phyloP scores from a whole-genome alignment of 2,797 vertebrate genomes.

The Sciurus vulgaris region DNA sequence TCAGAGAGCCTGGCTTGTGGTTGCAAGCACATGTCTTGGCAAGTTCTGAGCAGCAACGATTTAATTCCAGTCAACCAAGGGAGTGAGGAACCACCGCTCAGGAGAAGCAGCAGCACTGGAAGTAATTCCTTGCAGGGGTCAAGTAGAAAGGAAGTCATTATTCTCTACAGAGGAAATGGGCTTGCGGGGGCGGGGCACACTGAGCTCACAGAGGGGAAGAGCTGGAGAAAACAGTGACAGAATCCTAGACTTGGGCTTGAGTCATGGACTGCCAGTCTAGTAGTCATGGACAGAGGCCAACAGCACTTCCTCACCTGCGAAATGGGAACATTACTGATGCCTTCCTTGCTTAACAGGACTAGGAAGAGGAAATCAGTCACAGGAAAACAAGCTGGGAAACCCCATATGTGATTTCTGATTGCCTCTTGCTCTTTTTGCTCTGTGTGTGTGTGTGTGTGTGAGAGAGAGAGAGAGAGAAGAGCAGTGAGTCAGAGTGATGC shows the following conservation, averaged over 20 bases:
- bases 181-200: no score
- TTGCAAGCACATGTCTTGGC: constrained; percentile 85
- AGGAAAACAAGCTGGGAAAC: neutral
- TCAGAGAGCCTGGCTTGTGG: constrained; percentile 79
- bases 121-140: constrained; percentile 80
- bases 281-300: no score
- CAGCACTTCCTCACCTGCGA: neutral
- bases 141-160: neutral
- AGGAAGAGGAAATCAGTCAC: neutral
- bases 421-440: neutral
- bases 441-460: no score
- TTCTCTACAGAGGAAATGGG: neutral
- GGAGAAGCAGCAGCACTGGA: neutral
- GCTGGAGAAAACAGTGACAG: neutral
- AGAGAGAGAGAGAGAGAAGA: neutral
- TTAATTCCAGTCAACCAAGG: constrained; percentile 19
- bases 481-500: neutral
- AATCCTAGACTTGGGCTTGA: neutral
- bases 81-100: neutral
- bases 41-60: constrained; percentile 83
- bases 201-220: neutral
- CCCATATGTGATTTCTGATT: neutral
- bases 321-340: no score
- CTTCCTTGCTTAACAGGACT: neutral
- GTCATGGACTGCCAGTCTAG: neutral